Evolutionary conservation across 2,113 vertebrate genomes (phyloP).

Genomic region (Catharus minimus): DNA sequence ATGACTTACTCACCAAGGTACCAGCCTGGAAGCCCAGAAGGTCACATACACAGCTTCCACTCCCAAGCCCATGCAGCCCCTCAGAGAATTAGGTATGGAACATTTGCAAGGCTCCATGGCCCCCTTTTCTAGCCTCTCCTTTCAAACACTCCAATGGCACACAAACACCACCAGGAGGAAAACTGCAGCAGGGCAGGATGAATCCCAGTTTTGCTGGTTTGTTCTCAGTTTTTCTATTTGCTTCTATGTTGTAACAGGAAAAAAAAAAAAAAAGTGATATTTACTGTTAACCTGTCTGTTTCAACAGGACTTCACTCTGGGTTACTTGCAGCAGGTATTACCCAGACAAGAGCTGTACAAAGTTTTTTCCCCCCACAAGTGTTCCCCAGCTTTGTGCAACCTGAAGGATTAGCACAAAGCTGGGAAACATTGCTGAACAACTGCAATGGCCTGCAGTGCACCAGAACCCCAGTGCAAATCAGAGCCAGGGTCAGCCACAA

Average conservation of each 20-base stretch:
- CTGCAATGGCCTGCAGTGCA: neutral
- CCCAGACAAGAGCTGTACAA: neutral
- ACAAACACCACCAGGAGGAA: neutral
- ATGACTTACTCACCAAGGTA: neutral
- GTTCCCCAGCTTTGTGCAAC: neutral
- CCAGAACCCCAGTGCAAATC: accelerated
- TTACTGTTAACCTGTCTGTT: neutral
- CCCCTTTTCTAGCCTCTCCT: neutral
- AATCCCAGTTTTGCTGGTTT: neutral
- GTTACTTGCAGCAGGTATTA: neutral
- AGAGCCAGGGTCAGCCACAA: no score
- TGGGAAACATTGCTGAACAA: neutral
- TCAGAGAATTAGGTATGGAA: neutral
- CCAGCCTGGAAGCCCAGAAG: neutral
- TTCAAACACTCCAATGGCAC: accelerated
- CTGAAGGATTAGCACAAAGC: neutral
- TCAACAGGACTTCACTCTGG: neutral
- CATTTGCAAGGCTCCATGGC: neutral
- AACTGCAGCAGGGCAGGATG: accelerated
- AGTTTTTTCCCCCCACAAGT: neutral
- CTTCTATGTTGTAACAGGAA: neutral
- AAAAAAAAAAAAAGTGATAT: accelerated
- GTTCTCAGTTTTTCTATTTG: neutral
- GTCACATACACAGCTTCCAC: neutral
- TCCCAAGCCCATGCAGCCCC: accelerated